Evolutionary conservation across 2,888 invertebrate species (phyloP), one percentile per base, ranked within the genome.

Genomic region (Synergus umbraculus): DNA sequence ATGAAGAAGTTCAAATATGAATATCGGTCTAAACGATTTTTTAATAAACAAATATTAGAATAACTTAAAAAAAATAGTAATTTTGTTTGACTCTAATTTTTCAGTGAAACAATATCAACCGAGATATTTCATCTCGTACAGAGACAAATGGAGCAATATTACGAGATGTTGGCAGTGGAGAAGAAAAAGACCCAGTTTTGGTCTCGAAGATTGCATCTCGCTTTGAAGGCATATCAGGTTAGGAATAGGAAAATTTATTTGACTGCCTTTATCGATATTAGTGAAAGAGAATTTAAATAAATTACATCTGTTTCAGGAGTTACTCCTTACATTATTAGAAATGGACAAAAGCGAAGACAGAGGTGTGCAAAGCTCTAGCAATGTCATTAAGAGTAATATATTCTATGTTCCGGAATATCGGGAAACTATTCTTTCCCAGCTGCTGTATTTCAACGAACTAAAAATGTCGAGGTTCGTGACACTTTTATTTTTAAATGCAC

Each of bases 351-450:
- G 95, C 81, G 90, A 93, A 2, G 96, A 97, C 89, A 92, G 93
- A 58, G 93, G 94, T 41, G 96, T 98, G 1, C 94, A 94, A 85
- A 96, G 96, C 78, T 96, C 97, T 18, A 96, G 97, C 63, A 96
- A 95, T 93, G 96, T 97, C 87, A 95, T 99, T 85, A 96, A 98
- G 92, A 96, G 97, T 92, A 97, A 97, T 92, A 95, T 98, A 84
- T 97, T 99, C 93, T 99, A 99, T 93, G 96, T 98, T 67, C 93
- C 97, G 87, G 99, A 99, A 92, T 98, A 98, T 92, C 94, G 99
- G 83, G 99, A 99, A 92, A 95, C 98, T 85, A 95, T 98, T 88
- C 93, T 98, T 79, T 94, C 95, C 76, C 95, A 98, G 85, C 93
- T 98, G 88, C 93, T 96, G 85, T 95, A 95, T 88, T 99, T 96